These are phyloP conservation scores for Herminia tarsipennalis DNA, from an alignment of 2,888 invertebrate genomes.

Conservation along the genomic window DNA sequence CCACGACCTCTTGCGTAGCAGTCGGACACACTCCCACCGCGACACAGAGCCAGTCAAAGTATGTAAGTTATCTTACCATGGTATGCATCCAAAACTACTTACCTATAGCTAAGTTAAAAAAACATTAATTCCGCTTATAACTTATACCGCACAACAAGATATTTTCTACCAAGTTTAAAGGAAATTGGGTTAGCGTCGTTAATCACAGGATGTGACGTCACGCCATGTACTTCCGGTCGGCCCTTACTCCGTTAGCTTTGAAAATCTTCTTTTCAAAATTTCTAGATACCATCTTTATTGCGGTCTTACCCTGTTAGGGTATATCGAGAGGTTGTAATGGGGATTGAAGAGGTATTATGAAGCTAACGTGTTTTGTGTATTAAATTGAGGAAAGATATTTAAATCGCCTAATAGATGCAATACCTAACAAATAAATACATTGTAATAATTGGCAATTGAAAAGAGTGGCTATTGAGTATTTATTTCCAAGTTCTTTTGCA, in stretches of 20 bases:
- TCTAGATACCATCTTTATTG: conserved; percentile 46
- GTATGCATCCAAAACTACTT: too few relatives aligned
- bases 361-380: not conserved
- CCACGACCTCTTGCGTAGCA: too few relatives aligned
- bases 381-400: too few relatives aligned
- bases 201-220: conserved; percentile 72
- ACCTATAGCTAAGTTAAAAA: too few relatives aligned
- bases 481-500: too few relatives aligned
- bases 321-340: conserved; percentile 1
- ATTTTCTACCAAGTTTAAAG: conserved; percentile 70
- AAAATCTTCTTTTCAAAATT: conserved; percentile 37
- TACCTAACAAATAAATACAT: too few relatives aligned
- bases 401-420: too few relatives aligned
- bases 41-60: too few relatives aligned
- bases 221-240: conserved; percentile 57
- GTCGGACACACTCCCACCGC: too few relatives aligned
- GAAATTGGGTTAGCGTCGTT: conserved; percentile 74
- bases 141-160: conserved; percentile 40
- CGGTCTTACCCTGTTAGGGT: conserved; percentile 25
- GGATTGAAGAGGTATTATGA: not conserved
- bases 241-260: conserved; percentile 35
- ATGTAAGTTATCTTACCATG: too few relatives aligned
- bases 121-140: conserved; percentile 2
- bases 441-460: too few relatives aligned
- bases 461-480: too few relatives aligned